Evolutionary conservation across 2,888 invertebrate genomes (phyloP).

Genomic region (Parnassius orleans): DNA sequence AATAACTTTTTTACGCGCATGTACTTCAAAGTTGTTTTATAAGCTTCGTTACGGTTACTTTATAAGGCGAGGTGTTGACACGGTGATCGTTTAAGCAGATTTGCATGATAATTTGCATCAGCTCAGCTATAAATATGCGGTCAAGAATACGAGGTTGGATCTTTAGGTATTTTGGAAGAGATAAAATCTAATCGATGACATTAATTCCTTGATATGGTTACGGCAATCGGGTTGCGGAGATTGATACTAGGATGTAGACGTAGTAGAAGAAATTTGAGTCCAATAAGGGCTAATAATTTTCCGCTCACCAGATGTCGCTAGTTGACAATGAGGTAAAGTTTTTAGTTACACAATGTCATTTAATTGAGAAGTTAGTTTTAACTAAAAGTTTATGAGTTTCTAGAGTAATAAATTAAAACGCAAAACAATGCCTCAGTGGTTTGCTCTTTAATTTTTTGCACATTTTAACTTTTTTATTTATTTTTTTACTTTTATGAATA

Average conservation of each 20-base stretch:
- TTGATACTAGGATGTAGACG: background rate
- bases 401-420: no score
- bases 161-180: conserved; percentile 7
- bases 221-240: background rate
- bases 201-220: conserved; percentile 1
- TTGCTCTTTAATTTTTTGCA: no score
- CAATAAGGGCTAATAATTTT: no score
- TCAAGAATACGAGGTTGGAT: conserved; percentile 9
- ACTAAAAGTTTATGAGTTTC: no score
- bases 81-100: conserved; percentile 21
- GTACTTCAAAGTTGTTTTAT: conserved; percentile 22
- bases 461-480: no score
- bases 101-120: conserved; percentile 22
- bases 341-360: no score
- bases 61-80: conserved; percentile 26
- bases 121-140: conserved; percentile 19
- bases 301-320: no score
- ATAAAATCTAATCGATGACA: conserved; percentile 15
- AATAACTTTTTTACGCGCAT: conserved; percentile 9
- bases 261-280: no score
- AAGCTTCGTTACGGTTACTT: conserved; percentile 7
- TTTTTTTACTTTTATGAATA: no score
- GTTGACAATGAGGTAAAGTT: no score
- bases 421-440: no score
- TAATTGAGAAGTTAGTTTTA: no score